These are phyloP conservation scores for Abscondita cerata DNA, from an alignment of 2,888 invertebrate genomes.

Conservation along the genomic window DNA sequence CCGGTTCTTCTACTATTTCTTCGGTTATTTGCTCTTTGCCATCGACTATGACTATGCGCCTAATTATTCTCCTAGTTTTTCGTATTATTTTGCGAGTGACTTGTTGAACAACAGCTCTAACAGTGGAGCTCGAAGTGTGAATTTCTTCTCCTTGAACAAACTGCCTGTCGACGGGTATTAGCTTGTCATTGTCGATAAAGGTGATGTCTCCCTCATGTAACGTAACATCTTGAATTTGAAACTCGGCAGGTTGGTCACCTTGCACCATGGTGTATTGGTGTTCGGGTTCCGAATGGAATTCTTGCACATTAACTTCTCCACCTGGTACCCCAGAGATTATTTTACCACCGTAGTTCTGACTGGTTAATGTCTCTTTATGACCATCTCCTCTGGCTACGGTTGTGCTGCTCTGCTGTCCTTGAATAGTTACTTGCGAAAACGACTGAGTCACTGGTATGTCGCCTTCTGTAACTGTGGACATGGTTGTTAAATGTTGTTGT, in stretches of 20 bases:
- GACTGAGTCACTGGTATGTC: slow-evolving; percentile 67
- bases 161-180: slow-evolving; percentile 48
- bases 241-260: slow-evolving; percentile 60
- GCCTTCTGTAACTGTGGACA: slow-evolving; percentile 63
- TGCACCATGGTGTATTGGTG: slow-evolving; percentile 65
- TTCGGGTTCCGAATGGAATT: slow-evolving; percentile 70
- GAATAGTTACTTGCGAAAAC: slow-evolving; percentile 72
- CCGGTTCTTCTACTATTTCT: slow-evolving; percentile 85
- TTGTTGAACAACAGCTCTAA: slow-evolving; percentile 82
- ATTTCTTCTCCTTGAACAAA: slow-evolving; percentile 52
- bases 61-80: slow-evolving; percentile 76
- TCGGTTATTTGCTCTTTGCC: slow-evolving; percentile 85
- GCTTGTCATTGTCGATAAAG: slow-evolving; percentile 53
- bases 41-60: slow-evolving; percentile 78
- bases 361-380: slow-evolving; percentile 67
- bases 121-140: slow-evolving; percentile 72
- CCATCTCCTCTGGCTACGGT: slow-evolving; percentile 67
- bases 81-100: slow-evolving; percentile 79
- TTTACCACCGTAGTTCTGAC: slow-evolving; percentile 70
- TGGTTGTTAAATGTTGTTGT: slow-evolving; percentile 66
- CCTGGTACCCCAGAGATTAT: slow-evolving; percentile 69
- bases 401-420: slow-evolving; percentile 69
- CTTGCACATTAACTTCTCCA: slow-evolving; percentile 69
- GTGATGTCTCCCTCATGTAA: slow-evolving; percentile 58
- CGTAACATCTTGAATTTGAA: slow-evolving; percentile 54